Percentiles rank a stretch among this genome's conserved stretches.
phyloP scores from a whole-genome alignment of 2,113 vertebrate genomes.

The Trematocara macrostoma region DNA sequence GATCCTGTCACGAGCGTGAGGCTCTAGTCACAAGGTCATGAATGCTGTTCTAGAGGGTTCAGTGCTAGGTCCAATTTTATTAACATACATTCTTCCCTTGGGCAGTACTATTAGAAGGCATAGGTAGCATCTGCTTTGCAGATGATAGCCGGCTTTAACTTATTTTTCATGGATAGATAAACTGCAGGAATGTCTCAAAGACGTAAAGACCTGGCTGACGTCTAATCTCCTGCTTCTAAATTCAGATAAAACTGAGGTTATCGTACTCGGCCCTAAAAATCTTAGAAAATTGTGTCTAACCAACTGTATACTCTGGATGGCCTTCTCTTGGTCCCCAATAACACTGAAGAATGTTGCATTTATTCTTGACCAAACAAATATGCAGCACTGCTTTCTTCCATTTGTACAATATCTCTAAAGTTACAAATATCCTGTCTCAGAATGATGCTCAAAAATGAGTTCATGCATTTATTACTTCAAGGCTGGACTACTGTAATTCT shows the following conservation, averaged over 20 bases:
- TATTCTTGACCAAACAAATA: not conserved
- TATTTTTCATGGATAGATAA: not conserved
- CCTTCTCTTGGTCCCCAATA: not conserved
- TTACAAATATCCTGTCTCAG: not conserved
- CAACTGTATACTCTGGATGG: not conserved
- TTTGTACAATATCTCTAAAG: not conserved
- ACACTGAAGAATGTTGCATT: not conserved
- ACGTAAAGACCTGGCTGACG: not conserved
- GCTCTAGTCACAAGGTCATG: not conserved
- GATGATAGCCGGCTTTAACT: not conserved
- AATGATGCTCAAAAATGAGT: not conserved
- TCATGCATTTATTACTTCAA: not conserved
- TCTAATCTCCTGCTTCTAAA: not conserved
- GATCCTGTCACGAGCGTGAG: not conserved
- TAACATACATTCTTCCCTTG: not conserved
- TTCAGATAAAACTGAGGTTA: not conserved
- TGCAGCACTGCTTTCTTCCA: not conserved
- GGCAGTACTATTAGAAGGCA: not conserved
- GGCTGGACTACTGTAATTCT: not conserved
- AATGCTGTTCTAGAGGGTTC: not conserved
- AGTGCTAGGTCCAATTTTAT: not conserved
- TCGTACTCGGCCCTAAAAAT: not conserved
- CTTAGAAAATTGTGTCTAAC: not conserved
- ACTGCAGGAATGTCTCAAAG: not conserved
- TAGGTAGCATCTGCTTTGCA: not conserved